Conservation (phyloP, 2,888 invertebrate species). For the Synergus itoensis region DNA sequence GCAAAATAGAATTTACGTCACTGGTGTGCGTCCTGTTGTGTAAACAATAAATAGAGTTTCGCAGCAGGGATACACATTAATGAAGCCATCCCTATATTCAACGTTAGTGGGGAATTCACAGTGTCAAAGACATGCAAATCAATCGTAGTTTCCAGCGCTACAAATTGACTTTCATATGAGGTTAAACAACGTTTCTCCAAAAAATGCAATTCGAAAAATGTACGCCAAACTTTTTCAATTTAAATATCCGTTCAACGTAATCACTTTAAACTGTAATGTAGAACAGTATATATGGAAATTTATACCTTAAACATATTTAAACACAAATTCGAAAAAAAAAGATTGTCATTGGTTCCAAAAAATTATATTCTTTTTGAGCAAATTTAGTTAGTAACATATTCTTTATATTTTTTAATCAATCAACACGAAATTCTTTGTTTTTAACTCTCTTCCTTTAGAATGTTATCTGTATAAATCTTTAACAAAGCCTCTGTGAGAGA, state of each 20-base stretch:
- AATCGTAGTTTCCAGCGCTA: not conserved
- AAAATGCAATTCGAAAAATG: not conserved
- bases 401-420: no score
- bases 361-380: no score
- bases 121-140: constrained; percentile 10
- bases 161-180: constrained; percentile 32
- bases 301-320: no score
- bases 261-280: not conserved
- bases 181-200: constrained; percentile 5
- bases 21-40: not conserved
- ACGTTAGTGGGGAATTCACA: not conserved
- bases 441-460: no score
- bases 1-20: not conserved
- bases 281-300: no score
- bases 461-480: not conserved
- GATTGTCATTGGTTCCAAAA: no score
- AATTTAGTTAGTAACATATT: no score
- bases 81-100: not conserved
- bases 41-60: not conserved
- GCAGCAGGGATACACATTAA: not conserved
- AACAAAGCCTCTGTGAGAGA: not conserved
- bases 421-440: no score
- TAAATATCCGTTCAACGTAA: not conserved
- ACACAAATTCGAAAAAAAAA: no score
- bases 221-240: constrained; percentile 10